Conservation (phyloP, 2,888 invertebrate genomes). For the Chloroclystis v-ata region DNA sequence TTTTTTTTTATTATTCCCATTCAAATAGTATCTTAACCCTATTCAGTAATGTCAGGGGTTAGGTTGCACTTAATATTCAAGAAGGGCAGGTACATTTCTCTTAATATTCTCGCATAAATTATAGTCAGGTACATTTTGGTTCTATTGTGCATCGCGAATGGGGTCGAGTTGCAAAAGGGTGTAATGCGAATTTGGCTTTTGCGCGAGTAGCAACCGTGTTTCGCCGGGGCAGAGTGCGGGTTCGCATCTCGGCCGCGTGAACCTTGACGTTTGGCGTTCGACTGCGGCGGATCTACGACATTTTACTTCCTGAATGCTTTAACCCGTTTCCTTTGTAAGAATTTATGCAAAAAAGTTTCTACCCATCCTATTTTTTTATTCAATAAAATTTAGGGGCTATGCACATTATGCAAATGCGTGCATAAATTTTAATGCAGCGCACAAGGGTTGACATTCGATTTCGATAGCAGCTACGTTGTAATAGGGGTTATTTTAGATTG, state of each 20-base stretch:
- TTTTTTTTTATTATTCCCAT: slow-evolving; percentile 76
- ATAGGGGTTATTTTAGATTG: slow-evolving; percentile 41
- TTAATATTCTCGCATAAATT: slow-evolving; percentile 79
- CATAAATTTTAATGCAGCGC: slow-evolving; percentile 71
- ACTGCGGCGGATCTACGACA: slow-evolving; percentile 61
- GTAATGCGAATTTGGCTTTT: slow-evolving; percentile 35
- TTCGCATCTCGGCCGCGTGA: slow-evolving; percentile 31
- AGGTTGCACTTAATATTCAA: slow-evolving; percentile 79
- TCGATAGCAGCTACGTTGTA: slow-evolving; percentile 24
- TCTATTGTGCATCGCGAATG: slow-evolving; percentile 65
- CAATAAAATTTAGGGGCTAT: slow-evolving; percentile 77
- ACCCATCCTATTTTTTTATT: slow-evolving; percentile 80
- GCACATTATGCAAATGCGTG: slow-evolving; percentile 79
- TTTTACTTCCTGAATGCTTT: slow-evolving; percentile 74
- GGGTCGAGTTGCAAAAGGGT: slow-evolving; percentile 45
- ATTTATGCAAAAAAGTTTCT: slow-evolving; percentile 78
- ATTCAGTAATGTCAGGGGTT: slow-evolving; percentile 78
- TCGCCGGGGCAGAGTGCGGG: slow-evolving; percentile 34
- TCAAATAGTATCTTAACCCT: slow-evolving; percentile 77
- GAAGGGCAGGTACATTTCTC: slow-evolving; percentile 79
- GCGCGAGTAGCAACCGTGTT: slow-evolving; percentile 42
- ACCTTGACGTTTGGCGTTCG: slow-evolving; percentile 48
- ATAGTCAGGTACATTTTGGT: slow-evolving; percentile 77
- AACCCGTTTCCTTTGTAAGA: slow-evolving; percentile 78
- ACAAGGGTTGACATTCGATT: slow-evolving; percentile 35